phyloP scores from a whole-genome alignment of 2,113 vertebrate genomes.

The Chauna torquata region DNA sequence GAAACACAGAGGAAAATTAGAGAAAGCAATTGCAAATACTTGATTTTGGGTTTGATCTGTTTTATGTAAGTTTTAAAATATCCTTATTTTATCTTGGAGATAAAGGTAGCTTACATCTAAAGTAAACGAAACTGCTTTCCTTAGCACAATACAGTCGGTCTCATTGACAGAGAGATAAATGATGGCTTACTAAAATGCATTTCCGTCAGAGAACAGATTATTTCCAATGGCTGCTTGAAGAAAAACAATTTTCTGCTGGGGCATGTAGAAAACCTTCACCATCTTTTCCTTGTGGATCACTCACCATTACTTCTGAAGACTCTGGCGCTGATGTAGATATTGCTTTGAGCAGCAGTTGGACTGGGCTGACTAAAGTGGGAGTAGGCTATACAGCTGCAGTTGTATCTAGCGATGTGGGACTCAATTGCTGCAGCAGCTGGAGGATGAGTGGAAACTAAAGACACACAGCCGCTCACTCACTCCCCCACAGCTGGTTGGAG shows the following conservation, averaged over 20 bases:
- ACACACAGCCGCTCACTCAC: background rate
- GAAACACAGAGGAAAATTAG: background rate
- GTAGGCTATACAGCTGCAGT: background rate
- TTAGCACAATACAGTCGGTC: background rate
- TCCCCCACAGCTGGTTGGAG: background rate
- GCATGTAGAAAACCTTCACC: background rate
- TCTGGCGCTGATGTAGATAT: background rate
- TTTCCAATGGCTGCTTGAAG: background rate
- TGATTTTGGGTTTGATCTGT: background rate
- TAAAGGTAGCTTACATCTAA: background rate
- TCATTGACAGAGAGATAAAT: background rate
- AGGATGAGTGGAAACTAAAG: background rate
- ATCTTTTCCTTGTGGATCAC: background rate
- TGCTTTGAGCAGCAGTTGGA: background rate
- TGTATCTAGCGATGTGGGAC: background rate
- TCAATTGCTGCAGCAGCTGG: background rate
- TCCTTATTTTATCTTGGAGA: background rate
- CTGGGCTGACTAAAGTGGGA: background rate
- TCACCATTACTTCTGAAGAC: background rate
- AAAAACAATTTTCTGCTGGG: background rate
- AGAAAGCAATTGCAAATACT: background rate
- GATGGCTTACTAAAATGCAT: background rate
- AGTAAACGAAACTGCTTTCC: background rate
- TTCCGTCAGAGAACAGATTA: background rate
- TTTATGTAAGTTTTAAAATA: background rate